Evolutionary conservation across 2,113 vertebrate species (phyloP), one percentile per base, ranked within the genome.

Genomic region (Podarcis raffonei): DNA sequence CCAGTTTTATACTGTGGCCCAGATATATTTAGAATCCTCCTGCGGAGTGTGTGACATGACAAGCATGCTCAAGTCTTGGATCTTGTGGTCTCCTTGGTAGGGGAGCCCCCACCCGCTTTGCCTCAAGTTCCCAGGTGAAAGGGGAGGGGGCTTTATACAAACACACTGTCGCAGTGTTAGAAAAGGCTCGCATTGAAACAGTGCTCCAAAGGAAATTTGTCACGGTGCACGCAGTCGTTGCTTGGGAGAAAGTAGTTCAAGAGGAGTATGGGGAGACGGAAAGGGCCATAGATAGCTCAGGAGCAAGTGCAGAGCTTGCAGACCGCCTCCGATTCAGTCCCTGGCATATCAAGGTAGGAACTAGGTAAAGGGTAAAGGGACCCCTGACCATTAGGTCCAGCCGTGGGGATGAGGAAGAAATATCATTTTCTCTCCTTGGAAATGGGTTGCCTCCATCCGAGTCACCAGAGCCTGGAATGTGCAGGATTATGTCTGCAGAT

Each of bases 1-100:
- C 85, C 89, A 87, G 74, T 87, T 90, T 87, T 62, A 79, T 6
- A 62, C 84, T 62, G 84, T 87, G 80, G 39, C 85, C 89, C 81
- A 86, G 80, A 83, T 90, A 90, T 90, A 87, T 90, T 90, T 90
- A 90, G 89, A 77, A 83, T 77, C 80, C 81, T 83, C 76, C 65
- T 62, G 62, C 9, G 2, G 84, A 76, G 84, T 12, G 79, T n/a
- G 79, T n/a, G 42, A 76, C 79, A 83, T 78, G 72, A 72, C 32
- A 78, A 75, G 81, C 80, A 76, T 78, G 89, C 65, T 39, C 20
- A 23, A 79, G 75, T 39, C 65, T 32, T 32, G 72, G 65, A 76
- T 79, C 66, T 74, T 71, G 20, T 27, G 6, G 62, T n/a, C 48
- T 39, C 62, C 62, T 8, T 32, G 27, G 42, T 35, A 23, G 84